Evolutionary conservation across 2,113 vertebrate genomes (phyloP), one percentile per base, ranked within the genome.

Genomic region (Platichthys stellatus): DNA sequence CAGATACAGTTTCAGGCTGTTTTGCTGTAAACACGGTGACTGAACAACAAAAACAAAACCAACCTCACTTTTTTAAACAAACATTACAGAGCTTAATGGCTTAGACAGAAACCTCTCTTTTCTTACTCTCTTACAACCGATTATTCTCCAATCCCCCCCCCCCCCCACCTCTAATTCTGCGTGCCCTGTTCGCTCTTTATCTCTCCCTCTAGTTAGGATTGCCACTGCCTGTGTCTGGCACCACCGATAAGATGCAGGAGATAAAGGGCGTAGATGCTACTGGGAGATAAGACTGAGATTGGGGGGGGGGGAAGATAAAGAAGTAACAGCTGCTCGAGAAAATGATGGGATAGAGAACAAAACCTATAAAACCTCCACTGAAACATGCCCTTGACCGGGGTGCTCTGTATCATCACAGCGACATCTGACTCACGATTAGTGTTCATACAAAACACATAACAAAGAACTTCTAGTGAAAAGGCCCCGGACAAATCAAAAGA

Each of bases 211-310:
- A 20, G 56, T 63, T 74, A 51, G 47, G 53, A 79, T 69, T 51
- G 51, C 28, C 11, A 64, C 82, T 73, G 20, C 38, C 83, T 64
- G 58, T 86, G 78, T 82, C 81, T 89, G 87, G 73, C 72, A 78
- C 63, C 35, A 58, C 31, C 70, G 86, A 88, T 91, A 88, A 88
- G 79, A 83, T 75, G 24, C 38, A 45, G 58, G 53, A 76, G 70
- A 92, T 90, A 80, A 81, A 74, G 64, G 35, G 74, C 5, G 35
- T 64, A 78, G 85, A 90, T 89, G 62, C 59, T 65, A 72, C 77
- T 11, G 0, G 58, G 28, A 77, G 83, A 87, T 85, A 63, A 67
- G 58, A 68, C 23, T 24, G 26, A 79, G 81, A 86, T 86, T n/a
- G n/a, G n/a, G 23, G 23, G 23, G 43, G 24, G 21, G 21, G 47